Conservation (phyloP, 1,140 invertebrate species). For the Anadara kagoshimensis region DNA sequence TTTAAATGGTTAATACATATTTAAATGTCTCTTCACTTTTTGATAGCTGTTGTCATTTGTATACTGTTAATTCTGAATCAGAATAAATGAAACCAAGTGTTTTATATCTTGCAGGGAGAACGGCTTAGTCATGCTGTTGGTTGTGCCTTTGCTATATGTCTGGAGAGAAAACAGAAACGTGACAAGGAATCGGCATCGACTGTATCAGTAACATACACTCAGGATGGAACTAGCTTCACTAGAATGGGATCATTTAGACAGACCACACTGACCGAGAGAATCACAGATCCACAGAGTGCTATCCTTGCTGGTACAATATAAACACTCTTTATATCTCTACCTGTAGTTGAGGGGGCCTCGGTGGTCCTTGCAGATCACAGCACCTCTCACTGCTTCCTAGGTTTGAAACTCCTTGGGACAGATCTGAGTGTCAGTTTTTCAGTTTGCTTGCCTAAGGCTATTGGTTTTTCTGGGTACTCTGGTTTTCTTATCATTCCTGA, state of each 20-base stretch:
- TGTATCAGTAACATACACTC: conserved; percentile 94
- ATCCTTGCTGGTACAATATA: conserved; percentile 67
- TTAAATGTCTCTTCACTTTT: neutral
- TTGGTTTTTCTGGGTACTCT: too few relatives aligned
- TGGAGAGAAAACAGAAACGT: conserved; percentile 97
- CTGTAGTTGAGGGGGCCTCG: too few relatives aligned
- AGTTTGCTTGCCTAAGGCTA: too few relatives aligned
- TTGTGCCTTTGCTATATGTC: conserved; percentile 98
- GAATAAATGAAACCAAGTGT: neutral
- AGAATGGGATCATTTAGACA: conserved; percentile 91
- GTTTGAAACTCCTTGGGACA: too few relatives aligned
- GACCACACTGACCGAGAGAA: conserved; percentile 86
- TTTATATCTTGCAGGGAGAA: conserved; percentile 83
- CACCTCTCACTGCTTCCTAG: too few relatives aligned
- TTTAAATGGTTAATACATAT: neutral
- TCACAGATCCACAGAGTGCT: conserved; percentile 79
- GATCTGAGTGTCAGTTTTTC: too few relatives aligned
- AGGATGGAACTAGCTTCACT: conserved; percentile 95
- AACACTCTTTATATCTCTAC: neutral
- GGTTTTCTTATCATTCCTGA: too few relatives aligned
- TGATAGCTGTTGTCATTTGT: too few relatives aligned
- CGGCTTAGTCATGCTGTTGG: conserved; percentile 98
- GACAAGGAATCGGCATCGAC: conserved; percentile 87
- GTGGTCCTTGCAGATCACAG: too few relatives aligned
- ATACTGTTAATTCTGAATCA: too few relatives aligned